phyloP scores from a whole-genome alignment of 2,113 vertebrate genomes.

The Asarcornis scutulata region DNA sequence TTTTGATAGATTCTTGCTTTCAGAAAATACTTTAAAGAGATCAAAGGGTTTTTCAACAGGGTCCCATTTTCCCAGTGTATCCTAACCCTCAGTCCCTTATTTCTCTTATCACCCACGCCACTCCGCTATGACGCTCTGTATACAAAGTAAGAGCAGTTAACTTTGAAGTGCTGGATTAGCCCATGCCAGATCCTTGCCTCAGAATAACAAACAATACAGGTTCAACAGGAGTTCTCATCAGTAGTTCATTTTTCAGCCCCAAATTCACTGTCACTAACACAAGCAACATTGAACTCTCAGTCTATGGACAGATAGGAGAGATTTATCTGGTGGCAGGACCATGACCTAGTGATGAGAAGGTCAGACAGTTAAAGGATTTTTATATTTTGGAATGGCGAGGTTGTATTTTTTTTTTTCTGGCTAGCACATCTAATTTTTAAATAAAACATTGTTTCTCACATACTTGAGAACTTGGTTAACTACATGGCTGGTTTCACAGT shows the following conservation, averaged over 20 bases:
- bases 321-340: slow-evolving; percentile 83
- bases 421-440: slow-evolving; percentile 72
- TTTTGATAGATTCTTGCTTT: slow-evolving; percentile 87
- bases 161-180: slow-evolving; percentile 92
- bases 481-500: slow-evolving; percentile 6
- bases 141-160: slow-evolving; percentile 85
- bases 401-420: slow-evolving; percentile 75
- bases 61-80: slow-evolving; percentile 82
- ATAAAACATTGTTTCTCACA: slow-evolving; percentile 78
- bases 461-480: slow-evolving; percentile 56
- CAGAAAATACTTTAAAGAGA: slow-evolving; percentile 88
- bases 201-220: slow-evolving; percentile 91
- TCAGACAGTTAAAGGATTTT: slow-evolving; percentile 79
- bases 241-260: slow-evolving; percentile 87
- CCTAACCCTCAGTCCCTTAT: slow-evolving; percentile 81
- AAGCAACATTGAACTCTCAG: slow-evolving; percentile 86
- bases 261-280: slow-evolving; percentile 87
- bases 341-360: slow-evolving; percentile 75
- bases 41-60: slow-evolving; percentile 87
- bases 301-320: slow-evolving; percentile 79
- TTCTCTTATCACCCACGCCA: slow-evolving; percentile 91
- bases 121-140: slow-evolving; percentile 89
- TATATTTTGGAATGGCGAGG: slow-evolving; percentile 66
- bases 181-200: slow-evolving; percentile 86
- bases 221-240: slow-evolving; percentile 87